Conservation (phyloP, 2,888 invertebrate species). For the Allygus modestus region DNA sequence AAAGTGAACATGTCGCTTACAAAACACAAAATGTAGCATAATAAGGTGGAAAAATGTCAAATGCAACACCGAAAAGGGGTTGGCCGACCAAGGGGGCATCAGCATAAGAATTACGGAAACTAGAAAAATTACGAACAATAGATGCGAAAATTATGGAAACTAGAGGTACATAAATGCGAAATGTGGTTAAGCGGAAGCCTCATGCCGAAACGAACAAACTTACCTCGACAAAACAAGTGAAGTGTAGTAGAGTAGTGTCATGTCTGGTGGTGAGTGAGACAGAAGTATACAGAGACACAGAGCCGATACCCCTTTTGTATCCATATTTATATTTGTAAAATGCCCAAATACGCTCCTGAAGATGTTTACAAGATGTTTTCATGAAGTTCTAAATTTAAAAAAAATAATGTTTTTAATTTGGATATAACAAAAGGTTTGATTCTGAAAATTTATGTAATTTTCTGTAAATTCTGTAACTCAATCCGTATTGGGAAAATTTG, state of each 20-base stretch:
- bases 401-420: too few relatives aligned
- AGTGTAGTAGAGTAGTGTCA: background rate
- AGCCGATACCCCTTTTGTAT: too few relatives aligned
- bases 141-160: conserved; percentile 22
- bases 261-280: conserved; percentile 15
- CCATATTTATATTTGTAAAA: too few relatives aligned
- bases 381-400: too few relatives aligned
- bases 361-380: too few relatives aligned
- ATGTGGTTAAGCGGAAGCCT: conserved; percentile 29
- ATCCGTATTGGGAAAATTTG: too few relatives aligned
- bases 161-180: conserved; percentile 40
- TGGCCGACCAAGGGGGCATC: conserved; percentile 13
- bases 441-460: too few relatives aligned
- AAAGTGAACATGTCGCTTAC: background rate
- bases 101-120: conserved; percentile 34
- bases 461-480: too few relatives aligned
- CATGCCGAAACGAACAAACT: conserved; percentile 29
- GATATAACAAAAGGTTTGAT: too few relatives aligned
- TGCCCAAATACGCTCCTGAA: too few relatives aligned
- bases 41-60: background rate
- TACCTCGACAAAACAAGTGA: background rate
- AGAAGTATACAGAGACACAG: conserved; percentile 34
- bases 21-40: background rate
- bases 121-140: conserved; percentile 6
- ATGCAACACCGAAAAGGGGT: conserved; percentile 27